These are phyloP conservation scores for Mactromeris polynyma DNA, from an alignment of 2,888 invertebrate genomes.

Conservation along the genomic window DNA sequence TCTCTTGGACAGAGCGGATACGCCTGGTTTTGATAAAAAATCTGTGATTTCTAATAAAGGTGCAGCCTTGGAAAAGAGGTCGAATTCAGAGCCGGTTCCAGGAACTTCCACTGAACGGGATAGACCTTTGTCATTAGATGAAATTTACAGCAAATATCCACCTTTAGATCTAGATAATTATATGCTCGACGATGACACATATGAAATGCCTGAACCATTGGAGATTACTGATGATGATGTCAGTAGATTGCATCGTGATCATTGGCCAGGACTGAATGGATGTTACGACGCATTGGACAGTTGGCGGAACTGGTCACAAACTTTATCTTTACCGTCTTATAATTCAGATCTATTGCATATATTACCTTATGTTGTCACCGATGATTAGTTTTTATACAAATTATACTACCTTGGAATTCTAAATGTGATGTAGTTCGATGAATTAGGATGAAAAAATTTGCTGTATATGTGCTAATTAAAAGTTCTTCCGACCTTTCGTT, in stretches of 20 bases:
- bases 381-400: conserved; percentile 89
- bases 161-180: conserved; percentile 90
- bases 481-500: background rate
- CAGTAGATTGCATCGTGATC: conserved; percentile 84
- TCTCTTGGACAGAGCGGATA: conserved; percentile 43
- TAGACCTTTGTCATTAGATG: conserved; percentile 76
- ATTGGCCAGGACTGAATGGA: conserved; percentile 88
- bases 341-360: conserved; percentile 94
- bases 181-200: conserved; percentile 85
- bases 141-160: conserved; percentile 90
- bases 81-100: conserved; percentile 51
- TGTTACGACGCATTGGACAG: conserved; percentile 88
- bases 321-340: conserved; percentile 91
- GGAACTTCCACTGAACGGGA: conserved; percentile 55
- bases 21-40: conserved; percentile 58
- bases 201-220: conserved; percentile 89
- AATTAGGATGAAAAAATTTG: background rate
- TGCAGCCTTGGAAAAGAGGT: conserved; percentile 40
- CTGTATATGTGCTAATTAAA: background rate
- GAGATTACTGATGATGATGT: conserved; percentile 80
- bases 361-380: conserved; percentile 98
- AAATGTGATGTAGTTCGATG: background rate
- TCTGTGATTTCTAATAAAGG: conserved; percentile 65
- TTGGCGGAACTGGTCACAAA: conserved; percentile 97
- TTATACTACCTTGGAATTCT: background rate